These are phyloP conservation scores for Corynorhinus townsendii DNA, from an alignment of 2,113 vertebrate genomes.

Conservation along the genomic window DNA sequence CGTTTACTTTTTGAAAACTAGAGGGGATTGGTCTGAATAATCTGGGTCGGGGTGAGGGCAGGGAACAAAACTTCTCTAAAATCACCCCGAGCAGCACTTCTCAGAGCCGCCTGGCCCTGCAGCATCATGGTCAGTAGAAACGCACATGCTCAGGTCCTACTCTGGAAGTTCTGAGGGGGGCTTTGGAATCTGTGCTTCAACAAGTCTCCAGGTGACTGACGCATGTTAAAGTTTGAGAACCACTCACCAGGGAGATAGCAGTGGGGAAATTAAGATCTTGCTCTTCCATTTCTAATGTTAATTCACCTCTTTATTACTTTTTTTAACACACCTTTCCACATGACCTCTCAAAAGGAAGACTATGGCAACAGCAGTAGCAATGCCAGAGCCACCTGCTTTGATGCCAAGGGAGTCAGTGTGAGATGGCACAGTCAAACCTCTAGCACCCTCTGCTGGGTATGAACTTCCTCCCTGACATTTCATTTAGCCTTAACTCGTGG, in stretches of 20 bases:
- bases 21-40: not conserved
- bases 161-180: not conserved
- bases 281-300: not conserved
- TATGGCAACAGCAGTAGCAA: not conserved
- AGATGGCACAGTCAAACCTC: not conserved
- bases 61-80: not conserved
- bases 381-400: not conserved
- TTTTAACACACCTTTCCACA: not conserved
- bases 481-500: not conserved
- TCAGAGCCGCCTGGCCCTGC: not conserved
- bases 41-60: not conserved
- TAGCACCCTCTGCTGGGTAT: no score
- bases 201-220: not conserved
- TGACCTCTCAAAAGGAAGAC: not conserved
- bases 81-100: not conserved
- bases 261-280: not conserved
- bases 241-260: not conserved
- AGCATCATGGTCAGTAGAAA: not conserved
- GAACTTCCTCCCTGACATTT: not conserved
- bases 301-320: not conserved
- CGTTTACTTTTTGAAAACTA: constrained; percentile 1
- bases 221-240: not conserved
- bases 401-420: not conserved
- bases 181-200: not conserved
- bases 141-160: not conserved